Conservation (phyloP, 2,797 vertebrate genomes). For the Cyclura pinguis region DNA sequence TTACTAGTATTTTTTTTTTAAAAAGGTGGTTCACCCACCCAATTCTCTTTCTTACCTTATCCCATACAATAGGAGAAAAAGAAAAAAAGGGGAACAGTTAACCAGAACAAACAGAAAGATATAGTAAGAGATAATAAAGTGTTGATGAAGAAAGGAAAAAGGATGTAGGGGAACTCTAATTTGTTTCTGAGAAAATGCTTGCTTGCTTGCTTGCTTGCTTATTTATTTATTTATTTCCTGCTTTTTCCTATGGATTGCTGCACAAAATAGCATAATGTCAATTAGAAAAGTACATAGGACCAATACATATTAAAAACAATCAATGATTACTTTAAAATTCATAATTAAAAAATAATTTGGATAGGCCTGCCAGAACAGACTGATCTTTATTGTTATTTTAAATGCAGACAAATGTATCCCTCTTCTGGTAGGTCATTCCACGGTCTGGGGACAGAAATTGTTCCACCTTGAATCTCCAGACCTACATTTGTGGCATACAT, state of each 20-base stretch:
- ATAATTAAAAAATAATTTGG: too few relatives aligned
- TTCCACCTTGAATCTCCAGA: background rate
- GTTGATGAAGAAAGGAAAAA: background rate
- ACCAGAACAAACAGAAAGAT: background rate
- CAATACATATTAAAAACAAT: too few relatives aligned
- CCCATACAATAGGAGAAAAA: background rate
- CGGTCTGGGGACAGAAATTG: background rate
- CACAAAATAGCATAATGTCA: too few relatives aligned
- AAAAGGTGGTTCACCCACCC: background rate
- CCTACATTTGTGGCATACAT: constrained; percentile 25
- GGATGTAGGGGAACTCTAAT: background rate
- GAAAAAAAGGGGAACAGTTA: background rate
- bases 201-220: background rate
- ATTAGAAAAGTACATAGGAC: too few relatives aligned
- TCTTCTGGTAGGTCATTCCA: too few relatives aligned
- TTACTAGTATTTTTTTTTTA: background rate
- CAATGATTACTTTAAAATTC: too few relatives aligned
- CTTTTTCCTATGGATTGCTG: too few relatives aligned
- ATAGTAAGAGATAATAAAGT: background rate
- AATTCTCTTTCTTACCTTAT: background rate
- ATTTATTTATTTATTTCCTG: too few relatives aligned
- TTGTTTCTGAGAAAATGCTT: background rate
- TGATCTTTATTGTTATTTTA: too few relatives aligned
- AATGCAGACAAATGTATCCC: too few relatives aligned
- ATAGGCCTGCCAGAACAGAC: too few relatives aligned